phyloP scores from a whole-genome alignment of 2,888 invertebrate species.

The Scaptomyza polygonia region DNA sequence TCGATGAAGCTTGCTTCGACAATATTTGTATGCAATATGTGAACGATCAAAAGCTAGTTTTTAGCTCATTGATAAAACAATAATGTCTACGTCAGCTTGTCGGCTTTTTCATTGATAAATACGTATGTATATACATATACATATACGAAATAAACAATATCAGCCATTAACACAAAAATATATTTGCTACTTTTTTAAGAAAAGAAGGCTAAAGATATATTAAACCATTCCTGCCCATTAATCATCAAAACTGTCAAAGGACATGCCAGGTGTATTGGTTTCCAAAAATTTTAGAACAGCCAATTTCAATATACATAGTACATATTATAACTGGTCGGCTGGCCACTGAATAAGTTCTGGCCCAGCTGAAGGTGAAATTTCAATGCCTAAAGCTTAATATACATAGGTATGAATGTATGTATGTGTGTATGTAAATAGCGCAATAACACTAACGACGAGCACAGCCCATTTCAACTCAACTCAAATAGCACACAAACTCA shows the following conservation, averaged over 20 bases:
- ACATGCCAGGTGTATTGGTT: background rate
- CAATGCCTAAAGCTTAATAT: constrained; percentile 30
- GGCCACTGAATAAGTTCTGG: constrained; percentile 12
- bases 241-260: background rate
- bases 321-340: constrained; percentile 15
- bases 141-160: background rate
- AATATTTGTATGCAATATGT: background rate
- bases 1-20: background rate
- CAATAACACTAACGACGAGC: constrained; percentile 29
- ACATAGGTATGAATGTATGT: constrained; percentile 7
- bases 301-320: background rate
- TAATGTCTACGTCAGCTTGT: background rate
- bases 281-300: too few species aligned
- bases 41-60: constrained; percentile 4
- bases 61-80: background rate
- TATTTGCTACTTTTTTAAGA: too few species aligned
- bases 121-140: too few species aligned
- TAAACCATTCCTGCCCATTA: background rate
- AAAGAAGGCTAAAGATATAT: too few species aligned
- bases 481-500: constrained; percentile 36
- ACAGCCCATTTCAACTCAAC: constrained; percentile 19
- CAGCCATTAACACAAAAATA: too few species aligned
- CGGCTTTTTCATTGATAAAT: background rate
- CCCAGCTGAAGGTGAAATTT: constrained; percentile 18
- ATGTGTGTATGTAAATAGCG: constrained; percentile 41